A percentile compares a stretch with the other conserved stretches of the same genome.
These are phyloP conservation scores for Hemaris fuciformis DNA, from an alignment of 2,888 invertebrate genomes.

Conservation along the genomic window DNA sequence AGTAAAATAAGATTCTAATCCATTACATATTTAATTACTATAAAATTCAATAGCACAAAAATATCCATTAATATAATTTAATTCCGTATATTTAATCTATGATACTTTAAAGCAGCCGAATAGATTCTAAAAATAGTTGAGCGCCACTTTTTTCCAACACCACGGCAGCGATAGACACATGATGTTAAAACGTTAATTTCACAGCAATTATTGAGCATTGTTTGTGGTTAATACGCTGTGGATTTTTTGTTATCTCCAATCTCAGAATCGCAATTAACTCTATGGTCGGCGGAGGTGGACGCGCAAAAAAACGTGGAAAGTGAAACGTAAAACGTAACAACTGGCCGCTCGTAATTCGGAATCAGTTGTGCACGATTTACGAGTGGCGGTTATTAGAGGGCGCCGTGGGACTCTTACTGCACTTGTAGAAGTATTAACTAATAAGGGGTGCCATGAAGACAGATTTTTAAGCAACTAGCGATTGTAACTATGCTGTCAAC, in stretches of 20 bases:
- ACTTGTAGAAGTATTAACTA: not conserved
- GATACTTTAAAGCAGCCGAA: no score
- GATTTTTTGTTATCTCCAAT: conserved; percentile 10
- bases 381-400: conserved; percentile 54
- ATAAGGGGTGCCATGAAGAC: not conserved
- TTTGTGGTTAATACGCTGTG: not conserved
- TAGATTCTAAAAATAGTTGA: not conserved
- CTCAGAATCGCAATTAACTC: conserved; percentile 31
- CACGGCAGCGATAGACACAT: not conserved
- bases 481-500: no score
- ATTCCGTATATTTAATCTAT: not conserved
- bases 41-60: no score
- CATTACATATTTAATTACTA: no score
- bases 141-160: not conserved
- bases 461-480: no score
- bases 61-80: not conserved
- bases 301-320: conserved; percentile 67
- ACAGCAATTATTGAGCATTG: conserved; percentile 7
- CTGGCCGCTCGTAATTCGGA: conserved; percentile 54
- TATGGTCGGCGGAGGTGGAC: conserved; percentile 38
- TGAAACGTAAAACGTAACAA: conserved; percentile 76
- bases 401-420: not conserved
- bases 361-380: conserved; percentile 69
- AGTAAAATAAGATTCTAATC: no score
- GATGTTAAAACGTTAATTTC: not conserved